A percentile compares a stretch with the other conserved stretches of the same genome.
These are phyloP conservation scores for Silurus asotus DNA, from an alignment of 2,113 vertebrate species.

Conservation along the genomic window DNA sequence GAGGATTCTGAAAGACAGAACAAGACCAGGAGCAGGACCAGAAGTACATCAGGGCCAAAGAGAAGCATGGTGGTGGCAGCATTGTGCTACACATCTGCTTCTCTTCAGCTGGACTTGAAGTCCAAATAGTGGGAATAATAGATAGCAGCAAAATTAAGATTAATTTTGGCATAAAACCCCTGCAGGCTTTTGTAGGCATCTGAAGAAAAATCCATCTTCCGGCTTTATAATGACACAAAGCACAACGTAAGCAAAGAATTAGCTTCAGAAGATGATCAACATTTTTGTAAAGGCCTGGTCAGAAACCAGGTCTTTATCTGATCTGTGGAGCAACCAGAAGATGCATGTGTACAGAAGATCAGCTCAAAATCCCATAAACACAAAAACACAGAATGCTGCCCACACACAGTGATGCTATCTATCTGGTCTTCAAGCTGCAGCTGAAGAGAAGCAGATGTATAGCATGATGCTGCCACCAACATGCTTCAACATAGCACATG, in stretches of 20 bases:
- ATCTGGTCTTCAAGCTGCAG: background rate
- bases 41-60: background rate
- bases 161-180: background rate
- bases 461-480: background rate
- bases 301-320: background rate
- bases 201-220: background rate
- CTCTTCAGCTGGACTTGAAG: background rate
- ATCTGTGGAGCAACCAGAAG: background rate
- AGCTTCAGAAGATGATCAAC: background rate
- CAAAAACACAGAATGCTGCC: background rate
- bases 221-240: background rate
- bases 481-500: background rate
- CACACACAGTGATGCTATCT: too few species aligned
- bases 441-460: background rate
- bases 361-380: background rate
- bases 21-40: background rate
- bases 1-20: background rate
- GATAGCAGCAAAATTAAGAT: too few species aligned
- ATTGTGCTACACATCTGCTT: background rate
- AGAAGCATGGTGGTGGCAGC: background rate
- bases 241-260: background rate
- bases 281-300: background rate
- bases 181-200: too few species aligned
- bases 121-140: background rate
- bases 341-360: background rate